Conservation (phyloP, 64 coral and sea anemone species). For the Astreopora myriophthalma region DNA sequence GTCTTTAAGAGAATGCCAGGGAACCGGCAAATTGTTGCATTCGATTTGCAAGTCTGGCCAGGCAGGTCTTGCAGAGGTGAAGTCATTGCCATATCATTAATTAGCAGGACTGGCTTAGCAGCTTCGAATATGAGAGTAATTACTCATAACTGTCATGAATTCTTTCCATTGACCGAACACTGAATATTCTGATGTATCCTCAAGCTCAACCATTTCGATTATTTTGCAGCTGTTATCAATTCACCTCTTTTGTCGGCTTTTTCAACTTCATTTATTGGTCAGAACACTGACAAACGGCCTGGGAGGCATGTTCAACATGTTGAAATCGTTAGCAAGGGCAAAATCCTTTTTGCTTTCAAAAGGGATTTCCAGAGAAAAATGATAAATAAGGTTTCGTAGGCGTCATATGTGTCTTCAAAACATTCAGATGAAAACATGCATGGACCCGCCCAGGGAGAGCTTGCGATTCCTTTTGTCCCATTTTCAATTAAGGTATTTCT, state of each 20-base stretch:
- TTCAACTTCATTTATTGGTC: background rate
- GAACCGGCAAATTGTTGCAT: no score
- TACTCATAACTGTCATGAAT: no score
- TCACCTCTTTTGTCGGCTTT: conserved; percentile 21
- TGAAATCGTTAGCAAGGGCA: background rate
- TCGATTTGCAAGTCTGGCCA: no score
- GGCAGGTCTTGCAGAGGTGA: no score
- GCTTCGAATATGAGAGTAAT: no score
- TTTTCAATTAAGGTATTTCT: background rate
- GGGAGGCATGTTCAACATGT: background rate
- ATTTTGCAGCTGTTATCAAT: conserved; percentile 5
- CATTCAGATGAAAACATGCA: background rate
- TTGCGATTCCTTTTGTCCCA: background rate
- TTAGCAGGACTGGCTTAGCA: no score
- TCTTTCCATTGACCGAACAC: background rate
- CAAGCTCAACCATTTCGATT: background rate
- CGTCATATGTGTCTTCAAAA: no score
- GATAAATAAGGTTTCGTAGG: no score
- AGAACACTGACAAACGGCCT: background rate
- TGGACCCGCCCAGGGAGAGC: background rate
- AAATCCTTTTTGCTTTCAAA: background rate
- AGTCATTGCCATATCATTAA: no score
- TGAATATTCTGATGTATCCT: background rate
- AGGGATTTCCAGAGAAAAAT: background rate
- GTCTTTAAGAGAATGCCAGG: no score